Conservation (phyloP, 2,797 vertebrate genomes). For the Karalla daura region DNA sequence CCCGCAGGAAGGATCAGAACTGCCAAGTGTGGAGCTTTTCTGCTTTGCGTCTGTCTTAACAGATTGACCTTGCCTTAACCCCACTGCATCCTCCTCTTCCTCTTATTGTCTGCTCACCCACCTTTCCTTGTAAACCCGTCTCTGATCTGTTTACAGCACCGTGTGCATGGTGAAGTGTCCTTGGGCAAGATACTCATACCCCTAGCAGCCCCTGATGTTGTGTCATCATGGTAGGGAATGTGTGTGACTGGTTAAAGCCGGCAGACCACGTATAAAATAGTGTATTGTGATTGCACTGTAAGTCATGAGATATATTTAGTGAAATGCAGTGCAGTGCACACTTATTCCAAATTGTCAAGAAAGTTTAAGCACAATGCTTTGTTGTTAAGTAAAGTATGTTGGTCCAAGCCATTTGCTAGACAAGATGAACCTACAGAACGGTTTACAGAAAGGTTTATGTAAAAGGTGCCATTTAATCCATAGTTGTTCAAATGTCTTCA, state of each 20-base stretch:
- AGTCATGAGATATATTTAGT: not conserved
- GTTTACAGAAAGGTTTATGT: not conserved
- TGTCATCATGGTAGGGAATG: too few relatives aligned
- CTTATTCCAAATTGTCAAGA: too few relatives aligned
- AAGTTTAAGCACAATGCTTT: too few relatives aligned
- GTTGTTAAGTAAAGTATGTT: too few relatives aligned
- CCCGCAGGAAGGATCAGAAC: conserved; percentile 33
- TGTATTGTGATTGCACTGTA: conserved; percentile 3
- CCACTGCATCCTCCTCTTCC: not conserved
- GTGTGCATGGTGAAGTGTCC: too few relatives aligned
- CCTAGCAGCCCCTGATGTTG: too few relatives aligned
- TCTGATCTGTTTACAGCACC: too few relatives aligned
- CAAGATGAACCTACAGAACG: not conserved
- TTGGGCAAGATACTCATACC: too few relatives aligned
- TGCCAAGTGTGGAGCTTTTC: conserved; percentile 19
- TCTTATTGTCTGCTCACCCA: not conserved
- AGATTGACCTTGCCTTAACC: conserved; percentile 12
- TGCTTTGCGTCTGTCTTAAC: conserved; percentile 6
- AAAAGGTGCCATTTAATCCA: not conserved
- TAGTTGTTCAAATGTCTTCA: not conserved
- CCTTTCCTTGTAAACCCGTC: not conserved
- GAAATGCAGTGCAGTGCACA: not conserved
- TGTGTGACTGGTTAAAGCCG: too few relatives aligned
- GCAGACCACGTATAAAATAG: too few relatives aligned
- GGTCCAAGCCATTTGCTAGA: not conserved